Base-by-base conservation (phyloP, 2,888 invertebrate genomes). In the Mylabris sibirica region DNA sequence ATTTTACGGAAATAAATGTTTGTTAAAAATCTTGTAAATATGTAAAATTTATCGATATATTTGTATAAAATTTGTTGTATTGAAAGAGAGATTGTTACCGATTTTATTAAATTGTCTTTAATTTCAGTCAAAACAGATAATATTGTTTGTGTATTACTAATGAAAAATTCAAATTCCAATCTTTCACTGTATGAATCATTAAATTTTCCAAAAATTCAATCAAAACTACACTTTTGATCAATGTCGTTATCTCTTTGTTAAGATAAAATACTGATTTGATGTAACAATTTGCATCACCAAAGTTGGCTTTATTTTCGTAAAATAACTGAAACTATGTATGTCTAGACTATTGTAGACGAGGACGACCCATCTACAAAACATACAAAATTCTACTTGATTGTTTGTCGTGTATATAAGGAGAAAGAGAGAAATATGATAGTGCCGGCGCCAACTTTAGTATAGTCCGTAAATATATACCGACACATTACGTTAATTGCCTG, bases 401-500 rank as follows among this genome's bases (percentile, higher is more conserved):
- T 72, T 30, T 30, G 3, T 30, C 30, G 30, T 30, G n/a, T n/a
- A n/a, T n/a, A 30, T 5, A 30, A 30, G 30, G 5, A 30, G 30
- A 30, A 71, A 68, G 35, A 35, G 69, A 72, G 76, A 77, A 78
- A 78, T 73, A 70, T 69, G 78, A 78, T 76, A 73, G 73, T 71
- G 73, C 72, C 77, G 75, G 76, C 74, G 75, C 75, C 69, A 69
- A 69, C 67, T 64, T 61, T 69, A 61, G 61, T n/a, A 69, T 34
- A 64, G 53, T 53, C n/a, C n/a, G n/a, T n/a, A n/a, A n/a, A 24
- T 53, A n/a, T n/a, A 5, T 53, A n/a, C 69, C 72, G 76, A 69
- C 72, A 74, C 77, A 77, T 78, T 76, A 75, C 72, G 72, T 74
- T 77, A 78, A 78, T 78, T 77, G 76, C 77, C 71, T 78, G 78